Percentiles rank a stretch among this genome's conserved stretches.
Evolutionary conservation across 2,888 invertebrate species (phyloP).

Genomic region (Drosophila picticornis): DNA sequence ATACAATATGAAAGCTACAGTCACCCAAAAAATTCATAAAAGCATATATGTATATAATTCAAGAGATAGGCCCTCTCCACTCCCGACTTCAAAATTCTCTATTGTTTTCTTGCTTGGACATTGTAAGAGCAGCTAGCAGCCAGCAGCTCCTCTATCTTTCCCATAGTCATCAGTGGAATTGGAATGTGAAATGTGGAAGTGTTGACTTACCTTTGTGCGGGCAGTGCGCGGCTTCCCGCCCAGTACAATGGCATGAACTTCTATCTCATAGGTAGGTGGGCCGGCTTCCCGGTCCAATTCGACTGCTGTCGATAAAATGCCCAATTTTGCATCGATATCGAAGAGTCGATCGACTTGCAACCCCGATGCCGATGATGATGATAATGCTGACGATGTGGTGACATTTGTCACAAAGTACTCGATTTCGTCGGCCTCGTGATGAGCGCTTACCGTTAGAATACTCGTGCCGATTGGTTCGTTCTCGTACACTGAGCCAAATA

Average conservation of each 20-base stretch:
- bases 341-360: constrained; percentile 95
- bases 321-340: constrained; percentile 95
- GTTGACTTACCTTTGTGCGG: constrained; percentile 91
- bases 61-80: too few relatives aligned
- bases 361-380: constrained; percentile 76
- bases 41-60: too few relatives aligned
- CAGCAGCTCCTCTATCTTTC: constrained; percentile 6
- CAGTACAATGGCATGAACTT: constrained; percentile 93
- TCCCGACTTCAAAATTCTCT: not conserved
- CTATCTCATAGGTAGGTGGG: constrained; percentile 92
- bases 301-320: constrained; percentile 94
- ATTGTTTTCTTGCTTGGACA: not conserved
- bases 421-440: constrained; percentile 88
- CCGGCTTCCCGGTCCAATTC: constrained; percentile 94
- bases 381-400: constrained; percentile 84
- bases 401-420: constrained; percentile 97
- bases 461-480: constrained; percentile 95
- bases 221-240: constrained; percentile 91
- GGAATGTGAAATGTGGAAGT: constrained; percentile 5
- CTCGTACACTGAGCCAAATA: constrained; percentile 93
- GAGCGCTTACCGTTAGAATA: constrained; percentile 92
- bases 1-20: not conserved
- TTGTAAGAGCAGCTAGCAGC: not conserved
- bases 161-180: constrained; percentile 4
- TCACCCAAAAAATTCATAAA: not conserved